Evolutionary conservation across 2,888 invertebrate genomes (phyloP).

Genomic region (Cremastobaeus sp.): DNA sequence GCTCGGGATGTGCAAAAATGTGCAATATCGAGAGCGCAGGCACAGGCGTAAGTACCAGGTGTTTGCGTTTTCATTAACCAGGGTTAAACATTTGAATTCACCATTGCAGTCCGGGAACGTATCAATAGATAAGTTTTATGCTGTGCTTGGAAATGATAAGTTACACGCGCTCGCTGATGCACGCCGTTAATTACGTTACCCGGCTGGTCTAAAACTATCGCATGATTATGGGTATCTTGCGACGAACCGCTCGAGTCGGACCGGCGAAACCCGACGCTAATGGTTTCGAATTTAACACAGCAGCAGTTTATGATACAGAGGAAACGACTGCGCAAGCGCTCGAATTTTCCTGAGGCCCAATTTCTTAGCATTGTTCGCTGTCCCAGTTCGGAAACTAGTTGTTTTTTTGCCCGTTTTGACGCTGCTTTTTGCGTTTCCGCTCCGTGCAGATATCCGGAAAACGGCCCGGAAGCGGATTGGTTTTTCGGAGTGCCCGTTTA

Average conservation of each 20-base stretch:
- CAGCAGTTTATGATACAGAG: too few relatives aligned
- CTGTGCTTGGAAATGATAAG: conserved; percentile 16
- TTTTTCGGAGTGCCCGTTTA: conserved; percentile 16
- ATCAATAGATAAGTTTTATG: background rate
- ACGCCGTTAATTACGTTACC: conserved; percentile 27
- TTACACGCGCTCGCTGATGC: conserved; percentile 17
- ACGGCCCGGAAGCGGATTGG: conserved; percentile 2
- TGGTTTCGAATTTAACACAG: conserved; percentile 35
- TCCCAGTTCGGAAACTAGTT: conserved; percentile 5
- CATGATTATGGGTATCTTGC: conserved; percentile 41
- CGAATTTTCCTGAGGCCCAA: conserved; percentile 16
- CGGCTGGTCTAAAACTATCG: conserved; percentile 42
- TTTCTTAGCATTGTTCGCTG: conserved; percentile 39
- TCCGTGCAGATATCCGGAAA: conserved; percentile 14
- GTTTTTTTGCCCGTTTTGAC: background rate
- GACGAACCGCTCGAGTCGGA: conserved; percentile 45
- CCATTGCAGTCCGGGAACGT: background rate
- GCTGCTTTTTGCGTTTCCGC: background rate
- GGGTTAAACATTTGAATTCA: background rate
- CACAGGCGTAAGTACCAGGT: background rate
- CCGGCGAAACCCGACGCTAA: conserved; percentile 35
- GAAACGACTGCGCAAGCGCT: conserved; percentile 17
- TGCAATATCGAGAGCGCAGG: background rate
- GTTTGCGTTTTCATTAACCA: background rate
- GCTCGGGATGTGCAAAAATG: background rate